Base-by-base conservation (phyloP, 2,113 vertebrate genomes). In the Lamprologus lemairii region DNA sequence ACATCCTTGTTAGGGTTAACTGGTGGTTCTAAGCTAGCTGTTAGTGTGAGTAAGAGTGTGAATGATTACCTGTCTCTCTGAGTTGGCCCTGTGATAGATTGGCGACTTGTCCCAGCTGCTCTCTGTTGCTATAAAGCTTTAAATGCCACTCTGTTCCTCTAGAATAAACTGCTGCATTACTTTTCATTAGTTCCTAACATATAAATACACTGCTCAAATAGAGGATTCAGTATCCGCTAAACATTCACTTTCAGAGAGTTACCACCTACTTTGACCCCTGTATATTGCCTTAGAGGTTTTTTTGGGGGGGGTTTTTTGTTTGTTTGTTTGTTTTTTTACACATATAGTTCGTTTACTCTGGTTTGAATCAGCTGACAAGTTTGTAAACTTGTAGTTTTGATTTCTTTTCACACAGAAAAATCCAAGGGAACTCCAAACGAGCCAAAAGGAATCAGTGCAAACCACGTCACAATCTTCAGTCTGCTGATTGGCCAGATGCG, bases 291-390 rank as follows among this genome's bases (percentile, higher is more conserved):
- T 26, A 45, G 37, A 68, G 60, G 40, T 4, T 55, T 21, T 1
- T 54, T 54, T n/a, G 8, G n/a, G n/a, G n/a, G n/a, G n/a, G n/a
- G n/a, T n/a, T n/a, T n/a, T 12, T 12, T 21, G 3, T 11, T 23
- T 13, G 2, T 3, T 54, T 55, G 0, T 13, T 55, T 26, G 3
- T 4, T 53, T 23, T 12, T 57, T 63, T 63, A 35, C 31, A 0
- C 17, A 4, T n/a, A 5, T 37, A 65, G 31, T n/a, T 65, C 0
- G 0, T 65, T 65, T 65, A n/a, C 6, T 65, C 17, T 13, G 6
- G 60, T 65, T 33, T 2, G 33, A 2, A 65, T 65, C 33, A 37
- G 60, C 0, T 65, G 31, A 65, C 33, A n/a, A 37, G 31, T 65
- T 65, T 65, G 33, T 65, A 65, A 65, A 65, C 6, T 35, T 63